phyloP scores from a whole-genome alignment of 2,113 vertebrate genomes.

The Siphamia tubifer region DNA sequence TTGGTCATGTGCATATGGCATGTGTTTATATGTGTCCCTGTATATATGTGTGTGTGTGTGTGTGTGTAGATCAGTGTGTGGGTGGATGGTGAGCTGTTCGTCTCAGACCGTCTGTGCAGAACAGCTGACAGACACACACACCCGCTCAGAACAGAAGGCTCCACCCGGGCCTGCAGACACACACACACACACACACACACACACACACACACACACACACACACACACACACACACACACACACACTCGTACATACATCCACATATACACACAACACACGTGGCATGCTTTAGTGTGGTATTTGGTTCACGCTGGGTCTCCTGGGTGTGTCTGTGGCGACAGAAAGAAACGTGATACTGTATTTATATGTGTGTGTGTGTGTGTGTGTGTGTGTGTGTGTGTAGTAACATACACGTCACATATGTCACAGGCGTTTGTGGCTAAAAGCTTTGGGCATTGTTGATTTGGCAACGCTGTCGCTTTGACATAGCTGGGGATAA shows the following conservation, averaged over 20 bases:
- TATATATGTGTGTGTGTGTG: conserved; percentile 27
- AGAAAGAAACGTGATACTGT: conserved; percentile 47
- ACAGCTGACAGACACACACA: conserved; percentile 70
- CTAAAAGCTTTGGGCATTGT: conserved; percentile 51
- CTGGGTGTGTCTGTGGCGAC: conserved; percentile 63
- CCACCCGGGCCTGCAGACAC: conserved; percentile 42
- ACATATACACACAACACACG: conserved; percentile 14
- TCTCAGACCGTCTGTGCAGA: conserved; percentile 70
- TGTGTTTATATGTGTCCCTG: conserved; percentile 30
- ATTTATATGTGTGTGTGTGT: conserved; percentile 13
- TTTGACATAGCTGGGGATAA: conserved; percentile 3
- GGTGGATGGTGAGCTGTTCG: conserved; percentile 57
- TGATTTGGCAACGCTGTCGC: conserved; percentile 19
- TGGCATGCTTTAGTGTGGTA: conserved; percentile 46
- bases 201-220: conserved; percentile 48
- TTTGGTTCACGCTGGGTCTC: conserved; percentile 54
- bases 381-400: conserved; percentile 9
- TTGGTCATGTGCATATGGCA: conserved; percentile 45
- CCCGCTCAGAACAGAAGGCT: conserved; percentile 63
- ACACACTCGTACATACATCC: background rate
- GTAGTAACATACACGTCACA: conserved; percentile 14
- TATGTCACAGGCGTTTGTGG: conserved; percentile 27
- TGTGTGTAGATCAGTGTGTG: conserved; percentile 19
- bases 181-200: conserved; percentile 11
- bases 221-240: conserved; percentile 30